Evolutionary conservation across 1,140 invertebrate species (phyloP).

Genomic region (Colletes latitarsis): DNA sequence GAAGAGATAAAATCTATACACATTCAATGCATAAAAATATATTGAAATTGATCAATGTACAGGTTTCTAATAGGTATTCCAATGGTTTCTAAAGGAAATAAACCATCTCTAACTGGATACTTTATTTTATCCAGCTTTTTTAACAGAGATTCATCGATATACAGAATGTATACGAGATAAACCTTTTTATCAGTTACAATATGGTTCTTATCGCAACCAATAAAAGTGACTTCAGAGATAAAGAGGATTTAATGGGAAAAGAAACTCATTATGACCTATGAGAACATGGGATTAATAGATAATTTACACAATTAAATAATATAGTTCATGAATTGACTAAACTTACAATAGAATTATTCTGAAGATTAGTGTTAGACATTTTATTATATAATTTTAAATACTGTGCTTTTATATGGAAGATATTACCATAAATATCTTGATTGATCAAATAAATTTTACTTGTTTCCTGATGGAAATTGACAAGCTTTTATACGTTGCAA

Average conservation of each 20-base stretch:
- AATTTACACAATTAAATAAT: slow-evolving; percentile 80
- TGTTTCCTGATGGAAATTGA: too few relatives aligned
- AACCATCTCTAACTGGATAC: too few relatives aligned
- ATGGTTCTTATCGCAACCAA: slow-evolving; percentile 32
- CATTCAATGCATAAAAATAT: slow-evolving; percentile 83
- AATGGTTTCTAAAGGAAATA: slow-evolving; percentile 84
- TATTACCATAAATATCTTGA: not conserved
- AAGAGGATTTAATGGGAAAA: slow-evolving; percentile 70
- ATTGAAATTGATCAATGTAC: too few relatives aligned
- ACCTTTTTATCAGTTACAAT: not conserved
- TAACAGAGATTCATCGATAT: slow-evolving; percentile 86
- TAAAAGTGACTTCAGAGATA: slow-evolving; percentile 29
- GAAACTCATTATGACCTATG: slow-evolving; percentile 79
- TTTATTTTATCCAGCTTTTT: slow-evolving; percentile 87
- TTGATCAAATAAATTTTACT: not conserved
- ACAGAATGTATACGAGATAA: slow-evolving; percentile 75
- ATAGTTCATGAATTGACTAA: slow-evolving; percentile 81
- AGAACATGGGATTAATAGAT: slow-evolving; percentile 79
- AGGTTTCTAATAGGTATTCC: too few relatives aligned
- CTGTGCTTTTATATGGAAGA: not conserved
- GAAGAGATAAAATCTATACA: slow-evolving; percentile 84
- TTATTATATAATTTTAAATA: too few relatives aligned
- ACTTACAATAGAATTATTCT: slow-evolving; percentile 30
- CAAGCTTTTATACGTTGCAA: too few relatives aligned
- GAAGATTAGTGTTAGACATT: too few relatives aligned